These are phyloP conservation scores for Xenentodon cancila DNA, from an alignment of 2,797 vertebrate species.

Conservation along the genomic window DNA sequence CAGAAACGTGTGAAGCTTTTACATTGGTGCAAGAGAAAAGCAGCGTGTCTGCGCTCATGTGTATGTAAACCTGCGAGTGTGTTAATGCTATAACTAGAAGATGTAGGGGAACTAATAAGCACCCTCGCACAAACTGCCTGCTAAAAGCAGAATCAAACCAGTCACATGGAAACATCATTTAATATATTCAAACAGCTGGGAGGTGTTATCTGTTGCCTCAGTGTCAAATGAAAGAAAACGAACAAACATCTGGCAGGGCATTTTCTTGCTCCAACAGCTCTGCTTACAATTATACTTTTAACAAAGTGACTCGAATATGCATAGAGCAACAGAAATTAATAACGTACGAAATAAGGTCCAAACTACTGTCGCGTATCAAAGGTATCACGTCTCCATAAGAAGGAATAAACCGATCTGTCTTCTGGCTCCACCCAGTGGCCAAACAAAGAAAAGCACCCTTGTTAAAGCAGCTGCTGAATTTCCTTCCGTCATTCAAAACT, in stretches of 20 bases:
- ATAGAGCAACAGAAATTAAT: constrained; percentile 50
- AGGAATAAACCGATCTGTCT: constrained; percentile 27
- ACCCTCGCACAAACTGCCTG: constrained; percentile 43
- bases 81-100: constrained; percentile 7
- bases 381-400: constrained; percentile 7
- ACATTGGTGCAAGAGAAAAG: constrained; percentile 53
- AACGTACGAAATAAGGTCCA: constrained; percentile 46
- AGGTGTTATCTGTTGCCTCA: constrained; percentile 66
- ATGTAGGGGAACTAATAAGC: constrained; percentile 52
- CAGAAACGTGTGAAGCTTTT: constrained; percentile 69
- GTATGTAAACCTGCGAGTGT: constrained; percentile 1
- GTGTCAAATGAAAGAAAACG: constrained; percentile 68
- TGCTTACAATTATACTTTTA: constrained; percentile 52
- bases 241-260: constrained; percentile 69
- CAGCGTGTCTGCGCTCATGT: constrained; percentile 2
- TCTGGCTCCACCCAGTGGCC: constrained; percentile 72
- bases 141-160: constrained; percentile 60
- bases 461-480: not conserved
- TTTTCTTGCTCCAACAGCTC: constrained; percentile 44
- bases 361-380: constrained; percentile 45
- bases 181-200: constrained; percentile 73
- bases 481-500: not conserved
- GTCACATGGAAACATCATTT: constrained; percentile 65
- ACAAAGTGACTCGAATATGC: constrained; percentile 44
- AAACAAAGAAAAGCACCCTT: constrained; percentile 20